Evolutionary conservation across 2,113 vertebrate species (phyloP), one percentile per base, ranked within the genome.

Genomic region (Lophura nycthemera): DNA sequence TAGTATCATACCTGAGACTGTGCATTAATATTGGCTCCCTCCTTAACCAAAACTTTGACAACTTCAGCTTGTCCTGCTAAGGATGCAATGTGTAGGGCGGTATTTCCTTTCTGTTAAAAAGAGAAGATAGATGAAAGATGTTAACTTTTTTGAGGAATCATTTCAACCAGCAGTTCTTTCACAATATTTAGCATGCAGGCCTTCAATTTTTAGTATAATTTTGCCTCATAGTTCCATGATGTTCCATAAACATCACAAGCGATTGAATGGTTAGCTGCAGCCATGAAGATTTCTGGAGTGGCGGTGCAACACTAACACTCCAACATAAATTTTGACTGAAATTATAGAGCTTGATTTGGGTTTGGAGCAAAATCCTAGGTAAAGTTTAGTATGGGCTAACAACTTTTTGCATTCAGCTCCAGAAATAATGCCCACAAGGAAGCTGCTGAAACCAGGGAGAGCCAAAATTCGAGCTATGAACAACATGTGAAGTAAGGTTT

Each of bases 71-170:
- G 99, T 90, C 99, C 99, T 13, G 99, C 99, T 92, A 99, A 96
- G 32, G 99, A 99, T 24, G 99, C 98, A 29, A 99, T 99, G 96
- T 99, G 99, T 47, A 99, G 98, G n/a, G 99, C 99, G 20, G 99
- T 99, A 96, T 99, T 99, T 89, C 99, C 99, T 97, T 99, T 99
- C 99, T 99, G 98, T 81, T 78, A 50, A 1, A 43, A 25, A 73
- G 57, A 82, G 5, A 8, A 4, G 5, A 34, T 10, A 95, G 90
- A 80, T 0, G 1, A 84, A 89, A 96, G 32, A 59, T 29, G 30
- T 90, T 71, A 92, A 8, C 3, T 8, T 74, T 90, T 27, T 48
- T 61, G 32, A 86, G 52, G 11, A 91, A 72, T 29, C 6, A 64
- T 38, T 92, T 74, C 32, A 36, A 72, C 17, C 24, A 52, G 13